These are phyloP conservation scores for Oscarella lobularis DNA, from an alignment of 37 sponge, comb jelly and placozoan species.

Conservation along the genomic window DNA sequence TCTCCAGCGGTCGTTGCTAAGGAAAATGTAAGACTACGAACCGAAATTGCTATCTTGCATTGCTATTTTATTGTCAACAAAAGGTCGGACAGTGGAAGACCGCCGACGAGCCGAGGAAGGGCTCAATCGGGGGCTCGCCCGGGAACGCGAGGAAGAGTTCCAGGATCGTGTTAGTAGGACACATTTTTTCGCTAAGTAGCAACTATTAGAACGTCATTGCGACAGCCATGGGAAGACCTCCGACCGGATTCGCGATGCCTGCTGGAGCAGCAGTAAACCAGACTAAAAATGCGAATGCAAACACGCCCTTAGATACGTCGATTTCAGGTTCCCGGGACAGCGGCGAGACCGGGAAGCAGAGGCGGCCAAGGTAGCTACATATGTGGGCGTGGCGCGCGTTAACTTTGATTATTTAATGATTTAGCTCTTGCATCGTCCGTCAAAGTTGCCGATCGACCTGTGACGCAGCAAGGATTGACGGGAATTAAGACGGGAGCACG, in stretches of 20 bases:
- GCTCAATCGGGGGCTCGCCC: no score
- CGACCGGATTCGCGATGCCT: not conserved
- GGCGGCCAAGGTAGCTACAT: slow-evolving; percentile 13
- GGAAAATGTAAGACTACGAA: no score
- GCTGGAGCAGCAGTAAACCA: not conserved
- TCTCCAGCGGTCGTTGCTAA: no score
- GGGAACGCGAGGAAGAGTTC: no score
- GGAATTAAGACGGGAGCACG: slow-evolving; percentile 74
- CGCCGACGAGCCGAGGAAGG: not conserved
- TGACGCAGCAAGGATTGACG: slow-evolving; percentile 84
- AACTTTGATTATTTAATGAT: no score
- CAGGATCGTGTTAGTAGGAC: no score
- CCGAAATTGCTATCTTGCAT: no score
- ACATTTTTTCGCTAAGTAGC: no score
- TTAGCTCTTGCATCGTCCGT: slow-evolving; percentile 35
- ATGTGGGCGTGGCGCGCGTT: no score
- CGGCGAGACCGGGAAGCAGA: slow-evolving; percentile 2
- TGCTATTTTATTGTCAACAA: not conserved
- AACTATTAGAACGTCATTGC: no score
- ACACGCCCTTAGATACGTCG: not conserved
- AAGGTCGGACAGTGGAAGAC: not conserved
- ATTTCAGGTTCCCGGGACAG: slow-evolving; percentile 2
- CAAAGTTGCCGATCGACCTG: slow-evolving; percentile 60
- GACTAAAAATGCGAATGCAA: not conserved
- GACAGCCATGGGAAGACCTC: no score